A percentile compares a stretch with the other conserved stretches of the same genome.
These are phyloP conservation scores for Chloroclysta siterata DNA, from an alignment of 2,888 invertebrate species.

Conservation along the genomic window DNA sequence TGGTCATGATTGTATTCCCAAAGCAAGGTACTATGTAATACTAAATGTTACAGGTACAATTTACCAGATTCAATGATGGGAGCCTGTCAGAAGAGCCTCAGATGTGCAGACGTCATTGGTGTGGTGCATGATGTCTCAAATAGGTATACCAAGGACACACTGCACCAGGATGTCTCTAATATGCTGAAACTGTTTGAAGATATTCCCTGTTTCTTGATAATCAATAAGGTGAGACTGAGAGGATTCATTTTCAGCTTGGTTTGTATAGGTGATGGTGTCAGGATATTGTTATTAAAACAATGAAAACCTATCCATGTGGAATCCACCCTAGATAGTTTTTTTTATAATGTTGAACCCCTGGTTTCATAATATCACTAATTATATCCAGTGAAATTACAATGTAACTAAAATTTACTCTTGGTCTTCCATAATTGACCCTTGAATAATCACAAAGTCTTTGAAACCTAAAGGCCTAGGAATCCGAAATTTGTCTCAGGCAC, in stretches of 20 bases:
- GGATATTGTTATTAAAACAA: no score
- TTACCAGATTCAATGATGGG: conserved; percentile 72
- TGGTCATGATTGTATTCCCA: no score
- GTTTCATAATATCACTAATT: no score
- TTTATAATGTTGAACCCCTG: no score
- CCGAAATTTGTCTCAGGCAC: no score
- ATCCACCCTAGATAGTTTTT: background rate
- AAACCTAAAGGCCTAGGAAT: no score
- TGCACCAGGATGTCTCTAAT: conserved; percentile 89
- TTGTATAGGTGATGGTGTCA: no score
- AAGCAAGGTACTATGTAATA: no score
- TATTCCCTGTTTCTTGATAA: conserved; percentile 89
- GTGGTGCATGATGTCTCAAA: conserved; percentile 94
- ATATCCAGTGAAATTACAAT: no score
- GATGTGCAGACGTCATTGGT: conserved; percentile 91
- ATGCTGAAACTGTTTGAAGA: conserved; percentile 87
- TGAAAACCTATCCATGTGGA: background rate
- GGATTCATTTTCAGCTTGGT: background rate
- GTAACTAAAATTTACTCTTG: no score
- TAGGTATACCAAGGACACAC: conserved; percentile 86
- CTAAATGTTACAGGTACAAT: conserved; percentile 61
- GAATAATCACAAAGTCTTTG: no score
- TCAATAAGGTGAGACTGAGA: conserved; percentile 94
- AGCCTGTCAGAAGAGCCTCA: conserved; percentile 85
- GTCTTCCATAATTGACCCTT: no score